Evolutionary conservation across 2,113 vertebrate genomes (phyloP), one percentile per base, ranked within the genome.

Genomic region (Oncorhynchus keta): DNA sequence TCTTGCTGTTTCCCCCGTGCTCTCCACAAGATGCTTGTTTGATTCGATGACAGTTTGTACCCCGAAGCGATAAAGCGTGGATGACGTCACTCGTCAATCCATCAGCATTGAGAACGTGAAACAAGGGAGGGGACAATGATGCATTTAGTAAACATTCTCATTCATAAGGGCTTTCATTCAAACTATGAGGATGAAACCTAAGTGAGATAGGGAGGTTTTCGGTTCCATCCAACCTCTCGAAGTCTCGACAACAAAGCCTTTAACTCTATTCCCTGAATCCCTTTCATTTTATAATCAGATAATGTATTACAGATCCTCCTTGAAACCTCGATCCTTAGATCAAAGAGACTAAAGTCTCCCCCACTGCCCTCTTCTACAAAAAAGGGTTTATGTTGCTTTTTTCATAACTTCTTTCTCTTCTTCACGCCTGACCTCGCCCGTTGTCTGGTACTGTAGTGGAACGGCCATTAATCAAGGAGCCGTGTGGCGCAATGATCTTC

Each of bases 391-490:
- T 48, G 72, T 68, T 57, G 51, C 26, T 55, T 72, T 72, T 74
- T 71, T 8, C 61, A 55, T 71, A 68, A 77, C 45, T 18, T 45
- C 51, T 2, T 62, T n/a, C 13, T 66, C 65, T 24, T 71, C 81
- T 76, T 68, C 59, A 66, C 59, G 45, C 55, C 30, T 59, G 81
- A 79, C 81, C 81, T 83, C 74, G 30, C 51, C 74, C 57, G 77
- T 73, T 72, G 77, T 79, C 70, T 73, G 14, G n/a, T 22, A 16
- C 59, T 22, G 59, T 72, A 66, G 70, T 45, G 30, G 72, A 68
- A 76, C 70, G 24, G 68, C 74, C 77, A 83, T 83, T 76, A 79
- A 79, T 83, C 81, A 83, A 66, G 72, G 65, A 68, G 9, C n/a
- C 35, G 81, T 67, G 70, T n/a, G 71, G 70, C 70, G 45, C 70